phyloP scores from a whole-genome alignment of 2,113 vertebrate genomes.

The Spea bombifrons region DNA sequence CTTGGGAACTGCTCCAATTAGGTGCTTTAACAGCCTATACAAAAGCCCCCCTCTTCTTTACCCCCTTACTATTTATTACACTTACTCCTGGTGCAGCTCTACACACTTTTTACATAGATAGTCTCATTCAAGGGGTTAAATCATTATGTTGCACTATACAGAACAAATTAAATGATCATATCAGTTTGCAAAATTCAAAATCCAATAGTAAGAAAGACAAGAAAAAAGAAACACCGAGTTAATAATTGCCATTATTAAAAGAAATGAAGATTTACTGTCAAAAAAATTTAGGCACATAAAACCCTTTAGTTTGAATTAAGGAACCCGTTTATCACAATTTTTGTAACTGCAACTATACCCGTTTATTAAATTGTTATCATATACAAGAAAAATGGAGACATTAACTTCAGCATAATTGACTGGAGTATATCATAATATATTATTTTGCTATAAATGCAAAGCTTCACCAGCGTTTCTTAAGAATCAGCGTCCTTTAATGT shows the following conservation, averaged over 20 bases:
- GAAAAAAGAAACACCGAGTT: not conserved
- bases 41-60: no score
- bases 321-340: not conserved
- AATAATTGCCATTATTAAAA: not conserved
- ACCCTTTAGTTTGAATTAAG: slow-evolving; percentile 14
- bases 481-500: slow-evolving; percentile 21
- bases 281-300: slow-evolving; percentile 14
- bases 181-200: no score
- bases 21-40: no score
- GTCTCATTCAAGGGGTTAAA: no score
- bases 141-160: no score
- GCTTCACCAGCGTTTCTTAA: not conserved
- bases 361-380: slow-evolving; percentile 20
- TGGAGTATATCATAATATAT: not conserved
- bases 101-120: no score
- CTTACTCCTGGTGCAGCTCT: no score
- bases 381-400: slow-evolving; percentile 7
- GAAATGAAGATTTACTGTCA: not conserved
- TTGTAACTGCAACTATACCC: not conserved
- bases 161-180: no score
- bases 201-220: not conserved
- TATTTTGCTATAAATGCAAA: slow-evolving; percentile 11
- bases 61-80: no score
- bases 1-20: no score
- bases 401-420: slow-evolving; percentile 10